A percentile compares a stretch with the other conserved stretches of the same genome.
Conservation (phyloP, 1,140 invertebrate genomes). For the Anastrepha obliqua region DNA sequence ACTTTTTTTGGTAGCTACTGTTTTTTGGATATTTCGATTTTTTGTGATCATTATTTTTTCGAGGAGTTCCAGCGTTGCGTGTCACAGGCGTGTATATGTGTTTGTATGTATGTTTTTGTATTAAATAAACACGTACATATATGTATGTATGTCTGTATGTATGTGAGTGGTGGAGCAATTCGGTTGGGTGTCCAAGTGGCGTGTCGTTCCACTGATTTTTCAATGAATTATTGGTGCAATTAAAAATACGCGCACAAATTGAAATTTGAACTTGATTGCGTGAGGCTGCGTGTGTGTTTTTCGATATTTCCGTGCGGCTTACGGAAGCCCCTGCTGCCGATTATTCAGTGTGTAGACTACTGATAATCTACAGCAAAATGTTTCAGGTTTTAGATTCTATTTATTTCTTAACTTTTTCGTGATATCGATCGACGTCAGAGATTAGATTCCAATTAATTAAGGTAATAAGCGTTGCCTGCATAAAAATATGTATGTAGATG, state of each 20-base stretch:
- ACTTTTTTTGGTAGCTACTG: neutral
- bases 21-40: slow-evolving; percentile 19
- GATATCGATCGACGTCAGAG: neutral
- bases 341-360: neutral
- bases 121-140: neutral
- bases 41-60: slow-evolving; percentile 23
- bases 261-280: slow-evolving; percentile 40
- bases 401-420: slow-evolving; percentile 8
- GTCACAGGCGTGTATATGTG: neutral
- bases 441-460: slow-evolving; percentile 39
- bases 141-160: neutral
- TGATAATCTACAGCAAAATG: neutral
- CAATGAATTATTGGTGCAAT: slow-evolving; percentile 52
- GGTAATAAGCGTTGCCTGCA: neutral
- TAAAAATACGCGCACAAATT: slow-evolving; percentile 52
- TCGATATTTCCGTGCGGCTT: neutral
- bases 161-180: neutral
- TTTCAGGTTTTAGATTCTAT: slow-evolving; percentile 5
- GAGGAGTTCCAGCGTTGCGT: slow-evolving; percentile 27
- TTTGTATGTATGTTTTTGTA: neutral
- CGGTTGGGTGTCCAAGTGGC: slow-evolving; percentile 16
- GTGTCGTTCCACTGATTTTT: slow-evolving; percentile 30
- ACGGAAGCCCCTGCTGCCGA: neutral
- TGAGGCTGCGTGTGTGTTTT: neutral
- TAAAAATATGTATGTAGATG: neutral